Conservation (phyloP, 2,797 vertebrate species). For the Microhierax caerulescens region DNA sequence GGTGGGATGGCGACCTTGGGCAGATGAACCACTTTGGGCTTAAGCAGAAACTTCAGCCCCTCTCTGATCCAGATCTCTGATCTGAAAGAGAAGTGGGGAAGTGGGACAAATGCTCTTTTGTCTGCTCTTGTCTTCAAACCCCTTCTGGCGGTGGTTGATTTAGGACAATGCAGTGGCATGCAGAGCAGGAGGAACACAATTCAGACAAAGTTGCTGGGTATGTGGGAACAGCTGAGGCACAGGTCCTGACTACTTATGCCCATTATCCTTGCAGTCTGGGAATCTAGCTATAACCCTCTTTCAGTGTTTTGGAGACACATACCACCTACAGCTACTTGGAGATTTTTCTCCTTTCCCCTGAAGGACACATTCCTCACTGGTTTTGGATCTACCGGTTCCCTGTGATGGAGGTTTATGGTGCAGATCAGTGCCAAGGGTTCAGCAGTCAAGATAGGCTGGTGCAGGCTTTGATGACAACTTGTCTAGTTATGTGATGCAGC, state of each 20-base stretch:
- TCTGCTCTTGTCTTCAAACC: background rate
- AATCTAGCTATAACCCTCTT: background rate
- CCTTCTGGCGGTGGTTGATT: background rate
- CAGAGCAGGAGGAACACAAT: background rate
- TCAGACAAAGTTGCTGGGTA: background rate
- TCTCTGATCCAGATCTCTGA: background rate
- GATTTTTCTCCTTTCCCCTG: background rate
- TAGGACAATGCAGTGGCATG: background rate
- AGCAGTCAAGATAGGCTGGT: background rate
- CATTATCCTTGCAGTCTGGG: rapidly evolving
- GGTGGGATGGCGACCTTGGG: background rate
- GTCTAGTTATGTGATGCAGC: background rate
- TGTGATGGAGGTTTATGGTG: background rate
- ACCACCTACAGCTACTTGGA: background rate
- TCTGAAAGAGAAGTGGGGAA: background rate
- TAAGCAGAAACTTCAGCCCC: background rate
- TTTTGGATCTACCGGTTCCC: background rate
- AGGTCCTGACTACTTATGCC: background rate
- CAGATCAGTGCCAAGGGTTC: background rate
- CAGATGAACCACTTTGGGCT: background rate
- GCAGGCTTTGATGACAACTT: background rate
- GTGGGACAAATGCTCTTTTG: background rate
- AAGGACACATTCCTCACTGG: background rate
- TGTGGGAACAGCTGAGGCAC: background rate
- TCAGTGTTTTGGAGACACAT: background rate